Conservation (phyloP, 53 echinoderm and acorn worm genomes). For the Crossaster papposus region DNA sequence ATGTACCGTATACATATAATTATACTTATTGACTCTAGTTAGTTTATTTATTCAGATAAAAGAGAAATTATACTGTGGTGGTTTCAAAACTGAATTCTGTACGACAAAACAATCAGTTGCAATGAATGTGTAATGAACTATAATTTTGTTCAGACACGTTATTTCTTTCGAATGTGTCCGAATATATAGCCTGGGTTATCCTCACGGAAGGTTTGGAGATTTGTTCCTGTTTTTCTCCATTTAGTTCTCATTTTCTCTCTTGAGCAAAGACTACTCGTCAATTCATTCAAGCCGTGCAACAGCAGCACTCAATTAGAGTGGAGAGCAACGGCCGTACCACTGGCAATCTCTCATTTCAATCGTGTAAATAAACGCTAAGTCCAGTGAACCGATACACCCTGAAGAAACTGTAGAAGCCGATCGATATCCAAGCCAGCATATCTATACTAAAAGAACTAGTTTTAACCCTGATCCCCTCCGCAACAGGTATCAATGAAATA, state of each 20-base stretch:
- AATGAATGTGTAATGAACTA: too few species aligned
- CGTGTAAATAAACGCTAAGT: constrained; percentile 54
- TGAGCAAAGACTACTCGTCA: not conserved
- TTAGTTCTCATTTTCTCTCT: not conserved
- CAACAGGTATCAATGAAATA: not conserved
- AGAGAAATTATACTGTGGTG: too few species aligned
- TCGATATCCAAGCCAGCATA: constrained; percentile 36
- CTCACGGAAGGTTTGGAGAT: not conserved
- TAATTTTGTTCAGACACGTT: too few species aligned
- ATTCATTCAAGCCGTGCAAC: not conserved
- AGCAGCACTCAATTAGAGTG: constrained; percentile 3
- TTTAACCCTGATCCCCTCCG: not conserved
- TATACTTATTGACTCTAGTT: too few species aligned
- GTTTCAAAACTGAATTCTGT: too few species aligned
- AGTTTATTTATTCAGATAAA: too few species aligned
- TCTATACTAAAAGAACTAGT: constrained; percentile 1
- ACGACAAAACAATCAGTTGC: too few species aligned
- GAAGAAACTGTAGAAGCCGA: constrained; percentile 27
- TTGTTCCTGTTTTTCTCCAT: not conserved
- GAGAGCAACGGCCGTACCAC: constrained; percentile 13
- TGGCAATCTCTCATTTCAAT: constrained; percentile 46
- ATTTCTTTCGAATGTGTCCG: too few species aligned
- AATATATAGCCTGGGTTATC: not conserved
- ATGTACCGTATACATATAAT: too few species aligned
- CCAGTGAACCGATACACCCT: constrained; percentile 48